Evolutionary conservation across 1,140 invertebrate species (phyloP).

Genomic region (Drepana arcuata): DNA sequence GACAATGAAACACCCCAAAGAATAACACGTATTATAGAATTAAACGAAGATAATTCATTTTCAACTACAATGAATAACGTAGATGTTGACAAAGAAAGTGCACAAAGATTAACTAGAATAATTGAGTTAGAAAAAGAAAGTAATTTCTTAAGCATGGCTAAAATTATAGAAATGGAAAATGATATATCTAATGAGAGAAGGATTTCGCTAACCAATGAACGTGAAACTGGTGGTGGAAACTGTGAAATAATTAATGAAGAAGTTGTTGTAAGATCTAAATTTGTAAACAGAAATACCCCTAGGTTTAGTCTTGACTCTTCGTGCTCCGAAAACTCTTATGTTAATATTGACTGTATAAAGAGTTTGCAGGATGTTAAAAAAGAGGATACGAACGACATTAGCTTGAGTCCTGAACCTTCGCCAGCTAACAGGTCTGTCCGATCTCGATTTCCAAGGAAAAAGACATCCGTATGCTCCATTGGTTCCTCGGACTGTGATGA

Average conservation of each 20-base stretch:
- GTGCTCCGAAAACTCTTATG: constrained; percentile 71
- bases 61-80: constrained; percentile 33
- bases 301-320: constrained; percentile 69
- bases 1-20: constrained; percentile 52
- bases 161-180: constrained; percentile 69
- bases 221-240: constrained; percentile 50
- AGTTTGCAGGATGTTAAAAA: constrained; percentile 64
- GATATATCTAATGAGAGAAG: constrained; percentile 62
- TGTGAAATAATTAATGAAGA: constrained; percentile 43
- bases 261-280: constrained; percentile 45
- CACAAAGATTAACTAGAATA: constrained; percentile 44
- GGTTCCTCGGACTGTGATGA: constrained; percentile 67
- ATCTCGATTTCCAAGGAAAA: constrained; percentile 64
- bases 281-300: constrained; percentile 56
- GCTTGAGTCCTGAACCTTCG: constrained; percentile 31
- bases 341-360: constrained; percentile 66
- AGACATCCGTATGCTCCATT: constrained; percentile 68
- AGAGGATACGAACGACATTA: constrained; percentile 41
- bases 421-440: constrained; percentile 42
- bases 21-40: constrained; percentile 61
- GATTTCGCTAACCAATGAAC: constrained; percentile 60
- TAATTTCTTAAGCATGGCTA: constrained; percentile 57
- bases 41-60: constrained; percentile 51
- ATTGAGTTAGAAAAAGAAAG: constrained; percentile 50
- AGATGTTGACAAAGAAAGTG: constrained; percentile 37